Percentiles rank a stretch among this genome's conserved stretches.
phyloP scores from a whole-genome alignment of 2,888 invertebrate species.

The Bhutanitis thaidina region DNA sequence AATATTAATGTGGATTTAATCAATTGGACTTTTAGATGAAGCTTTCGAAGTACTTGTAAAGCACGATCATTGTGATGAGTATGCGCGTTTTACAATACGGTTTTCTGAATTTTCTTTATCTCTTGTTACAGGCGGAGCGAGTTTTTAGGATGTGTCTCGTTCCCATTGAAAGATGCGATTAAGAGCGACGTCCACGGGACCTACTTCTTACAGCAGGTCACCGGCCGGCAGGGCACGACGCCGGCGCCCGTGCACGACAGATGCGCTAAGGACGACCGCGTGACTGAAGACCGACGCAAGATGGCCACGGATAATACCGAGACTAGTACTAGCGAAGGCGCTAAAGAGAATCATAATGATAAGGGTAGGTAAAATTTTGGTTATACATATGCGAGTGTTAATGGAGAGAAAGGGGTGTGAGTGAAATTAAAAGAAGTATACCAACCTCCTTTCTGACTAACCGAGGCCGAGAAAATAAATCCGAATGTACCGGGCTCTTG shows the following conservation, averaged over 20 bases:
- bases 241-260: constrained; percentile 47
- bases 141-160: constrained; percentile 96
- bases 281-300: constrained; percentile 57
- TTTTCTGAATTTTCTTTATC: background rate
- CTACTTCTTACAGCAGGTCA: constrained; percentile 82
- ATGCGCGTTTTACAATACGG: too few species aligned
- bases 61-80: too few species aligned
- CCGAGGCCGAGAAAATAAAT: too few species aligned
- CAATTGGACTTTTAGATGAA: too few species aligned
- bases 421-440: too few species aligned
- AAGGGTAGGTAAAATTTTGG: constrained; percentile 48
- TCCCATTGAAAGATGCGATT: constrained; percentile 90
- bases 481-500: too few species aligned
- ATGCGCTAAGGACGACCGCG: constrained; percentile 42
- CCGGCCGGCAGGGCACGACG: constrained; percentile 44
- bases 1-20: too few species aligned
- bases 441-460: too few species aligned
- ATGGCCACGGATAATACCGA: constrained; percentile 77
- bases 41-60: too few species aligned
- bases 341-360: constrained; percentile 64
- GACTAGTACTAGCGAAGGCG: constrained; percentile 66
- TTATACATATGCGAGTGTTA: too few species aligned
- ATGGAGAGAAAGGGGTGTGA: too few species aligned
- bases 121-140: constrained; percentile 91
- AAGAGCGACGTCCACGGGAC: constrained; percentile 85